Conservation (phyloP, 2,888 invertebrate species). For the Lissonota sp. region DNA sequence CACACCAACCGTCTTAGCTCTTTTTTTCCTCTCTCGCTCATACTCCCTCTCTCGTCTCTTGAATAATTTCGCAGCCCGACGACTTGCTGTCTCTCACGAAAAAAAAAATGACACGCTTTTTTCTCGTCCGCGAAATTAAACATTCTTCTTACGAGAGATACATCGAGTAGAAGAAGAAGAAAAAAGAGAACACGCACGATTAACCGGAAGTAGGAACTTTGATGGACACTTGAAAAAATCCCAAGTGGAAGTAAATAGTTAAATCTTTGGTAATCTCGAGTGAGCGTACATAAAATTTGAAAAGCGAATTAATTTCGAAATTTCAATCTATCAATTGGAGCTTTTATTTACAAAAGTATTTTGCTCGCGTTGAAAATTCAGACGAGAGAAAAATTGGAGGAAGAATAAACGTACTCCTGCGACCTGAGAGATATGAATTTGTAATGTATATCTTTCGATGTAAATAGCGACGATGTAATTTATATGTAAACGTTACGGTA, state of each 20-base stretch:
- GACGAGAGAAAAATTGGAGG: slow-evolving; percentile 16
- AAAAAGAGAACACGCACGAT: slow-evolving; percentile 4
- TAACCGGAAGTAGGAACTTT: slow-evolving; percentile 14
- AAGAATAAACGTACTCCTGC: slow-evolving; percentile 59
- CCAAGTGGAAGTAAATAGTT: too few relatives aligned
- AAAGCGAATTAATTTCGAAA: slow-evolving; percentile 6
- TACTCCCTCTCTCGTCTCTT: slow-evolving; percentile 34
- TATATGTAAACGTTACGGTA: slow-evolving; percentile 77
- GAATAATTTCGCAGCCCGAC: slow-evolving; percentile 60
- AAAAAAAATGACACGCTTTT: slow-evolving; percentile 29
- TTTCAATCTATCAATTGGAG: not conserved
- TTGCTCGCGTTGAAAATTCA: slow-evolving; percentile 50
- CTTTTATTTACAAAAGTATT: not conserved
- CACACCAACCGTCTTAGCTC: slow-evolving; percentile 55
- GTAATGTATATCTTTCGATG: slow-evolving; percentile 71
- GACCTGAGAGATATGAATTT: slow-evolving; percentile 60
- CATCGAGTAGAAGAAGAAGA: slow-evolving; percentile 1
- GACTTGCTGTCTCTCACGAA: slow-evolving; percentile 52
- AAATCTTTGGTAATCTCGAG: too few relatives aligned
- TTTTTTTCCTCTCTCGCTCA: slow-evolving; percentile 11
- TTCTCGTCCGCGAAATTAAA: slow-evolving; percentile 44
- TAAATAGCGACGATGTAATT: slow-evolving; percentile 79
- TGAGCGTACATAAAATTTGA: too few relatives aligned
- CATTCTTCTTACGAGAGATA: slow-evolving; percentile 18
- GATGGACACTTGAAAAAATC: slow-evolving; percentile 17